A percentile compares a stretch with the other conserved stretches of the same genome.
These are phyloP conservation scores for Heterodera carotae DNA, from an alignment of 1,140 invertebrate genomes.

Conservation along the genomic window DNA sequence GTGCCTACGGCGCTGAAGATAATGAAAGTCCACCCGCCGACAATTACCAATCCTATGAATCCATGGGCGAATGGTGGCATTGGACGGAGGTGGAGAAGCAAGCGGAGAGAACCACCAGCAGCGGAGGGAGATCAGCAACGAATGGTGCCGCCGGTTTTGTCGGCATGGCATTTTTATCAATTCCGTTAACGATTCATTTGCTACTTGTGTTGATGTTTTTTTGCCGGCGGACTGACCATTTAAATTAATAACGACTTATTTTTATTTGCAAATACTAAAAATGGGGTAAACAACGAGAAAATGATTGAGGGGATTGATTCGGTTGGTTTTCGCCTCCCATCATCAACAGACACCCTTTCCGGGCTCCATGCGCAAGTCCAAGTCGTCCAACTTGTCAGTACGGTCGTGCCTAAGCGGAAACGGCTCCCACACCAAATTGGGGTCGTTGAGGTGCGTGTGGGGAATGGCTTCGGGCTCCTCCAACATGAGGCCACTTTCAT, in stretches of 20 bases:
- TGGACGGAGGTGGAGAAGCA: background rate
- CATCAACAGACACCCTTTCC: slow-evolving; percentile 39
- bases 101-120: background rate
- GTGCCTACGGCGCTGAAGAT: background rate
- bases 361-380: slow-evolving; percentile 37
- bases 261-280: too few relatives aligned
- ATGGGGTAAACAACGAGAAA: too few relatives aligned
- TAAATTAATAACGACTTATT: too few relatives aligned
- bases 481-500: slow-evolving; percentile 44
- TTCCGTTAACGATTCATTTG: background rate
- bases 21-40: background rate
- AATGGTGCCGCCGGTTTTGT: background rate
- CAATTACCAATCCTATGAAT: background rate
- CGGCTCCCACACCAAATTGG: slow-evolving; percentile 46
- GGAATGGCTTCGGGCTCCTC: slow-evolving; percentile 38
- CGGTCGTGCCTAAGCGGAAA: slow-evolving; percentile 44
- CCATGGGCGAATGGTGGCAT: background rate
- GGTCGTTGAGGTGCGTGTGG: slow-evolving; percentile 53
- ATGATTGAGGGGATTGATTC: too few relatives aligned
- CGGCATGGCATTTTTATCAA: background rate
- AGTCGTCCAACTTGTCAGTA: slow-evolving; percentile 48
- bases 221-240: too few relatives aligned
- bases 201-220: too few relatives aligned
- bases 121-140: background rate
- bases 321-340: slow-evolving; percentile 8